These are phyloP conservation scores for Caenorhabditis elegans DNA, from an alignment of 1,140 invertebrate genomes.

Conservation along the genomic window DNA sequence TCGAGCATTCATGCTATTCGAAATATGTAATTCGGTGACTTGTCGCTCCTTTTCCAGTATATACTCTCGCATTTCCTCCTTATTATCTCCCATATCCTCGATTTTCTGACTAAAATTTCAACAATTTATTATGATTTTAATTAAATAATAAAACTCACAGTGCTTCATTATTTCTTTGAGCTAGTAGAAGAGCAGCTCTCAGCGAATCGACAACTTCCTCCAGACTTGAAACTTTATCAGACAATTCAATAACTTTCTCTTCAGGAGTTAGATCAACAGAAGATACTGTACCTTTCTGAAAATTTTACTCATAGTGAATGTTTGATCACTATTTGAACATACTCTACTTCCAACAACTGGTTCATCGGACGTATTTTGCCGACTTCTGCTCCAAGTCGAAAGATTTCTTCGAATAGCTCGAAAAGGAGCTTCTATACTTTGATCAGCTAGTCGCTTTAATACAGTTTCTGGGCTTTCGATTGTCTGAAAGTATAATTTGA, in stretches of 20 bases:
- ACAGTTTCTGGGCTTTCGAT: constrained; percentile 10
- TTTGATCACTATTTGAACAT: too few relatives aligned
- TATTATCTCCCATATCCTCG: constrained; percentile 2
- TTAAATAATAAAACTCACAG: not conserved
- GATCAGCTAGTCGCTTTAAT: not conserved
- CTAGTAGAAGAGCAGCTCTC: not conserved
- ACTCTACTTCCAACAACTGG: not conserved
- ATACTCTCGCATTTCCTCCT: constrained; percentile 39
- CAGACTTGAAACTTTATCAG: not conserved
- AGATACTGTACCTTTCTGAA: not conserved
- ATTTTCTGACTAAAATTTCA: not conserved
- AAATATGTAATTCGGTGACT: constrained; percentile 35
- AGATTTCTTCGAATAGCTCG: constrained; percentile 25
- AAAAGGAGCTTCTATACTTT: constrained; percentile 3
- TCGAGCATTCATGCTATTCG: constrained; percentile 28
- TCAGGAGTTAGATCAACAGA: not conserved
- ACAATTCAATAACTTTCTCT: not conserved
- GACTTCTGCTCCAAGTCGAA: constrained; percentile 6
- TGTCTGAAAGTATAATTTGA: not conserved
- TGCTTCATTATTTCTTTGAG: constrained; percentile 6
- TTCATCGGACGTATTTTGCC: not conserved
- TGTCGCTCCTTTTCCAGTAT: constrained; percentile 39
- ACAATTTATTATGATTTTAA: not conserved
- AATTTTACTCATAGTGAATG: not conserved
- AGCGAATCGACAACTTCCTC: not conserved